These are phyloP conservation scores for Archocentrus centrarchus DNA, from an alignment of 2,113 vertebrate genomes.

Conservation along the genomic window DNA sequence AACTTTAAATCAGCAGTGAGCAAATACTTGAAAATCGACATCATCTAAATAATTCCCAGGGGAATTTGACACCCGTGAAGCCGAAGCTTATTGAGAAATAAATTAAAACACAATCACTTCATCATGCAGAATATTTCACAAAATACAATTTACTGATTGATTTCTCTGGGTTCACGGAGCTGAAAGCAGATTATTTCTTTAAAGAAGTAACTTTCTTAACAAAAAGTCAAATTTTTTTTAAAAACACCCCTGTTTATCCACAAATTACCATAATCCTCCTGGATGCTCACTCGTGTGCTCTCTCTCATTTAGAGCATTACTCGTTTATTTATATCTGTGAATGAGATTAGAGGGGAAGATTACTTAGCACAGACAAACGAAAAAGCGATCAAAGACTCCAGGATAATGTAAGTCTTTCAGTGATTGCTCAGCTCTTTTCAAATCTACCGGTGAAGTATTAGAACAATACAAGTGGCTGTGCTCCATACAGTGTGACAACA, in stretches of 20 bases:
- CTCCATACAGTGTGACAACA: constrained; percentile 78
- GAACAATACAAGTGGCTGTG: constrained; percentile 79
- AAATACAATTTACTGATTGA: constrained; percentile 36
- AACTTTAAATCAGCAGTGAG: constrained; percentile 27
- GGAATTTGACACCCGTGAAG: constrained; percentile 37
- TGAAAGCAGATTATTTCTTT: constrained; percentile 20
- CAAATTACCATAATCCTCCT: constrained; percentile 85
- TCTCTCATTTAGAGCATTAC: constrained; percentile 78
- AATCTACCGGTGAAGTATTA: constrained; percentile 75
- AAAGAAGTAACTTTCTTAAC: constrained; percentile 67
- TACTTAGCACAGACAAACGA: constrained; percentile 80
- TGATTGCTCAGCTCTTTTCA: constrained; percentile 77
- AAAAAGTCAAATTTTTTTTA: constrained; percentile 75
- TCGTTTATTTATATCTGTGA: constrained; percentile 86
- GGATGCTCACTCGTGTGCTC: constrained; percentile 79
- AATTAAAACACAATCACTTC: neutral
- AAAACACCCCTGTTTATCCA: constrained; percentile 80
- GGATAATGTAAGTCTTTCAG: constrained; percentile 83
- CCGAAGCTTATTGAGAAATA: neutral
- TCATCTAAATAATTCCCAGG: constrained; percentile 35
- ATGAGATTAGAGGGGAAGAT: constrained; percentile 85
- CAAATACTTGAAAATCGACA: neutral
- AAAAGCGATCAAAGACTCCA: constrained; percentile 82
- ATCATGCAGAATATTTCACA: constrained; percentile 14
- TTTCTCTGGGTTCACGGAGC: constrained; percentile 18